Base-by-base conservation (phyloP, 2,113 vertebrate species). In the Nyctereutes procyonoides region DNA sequence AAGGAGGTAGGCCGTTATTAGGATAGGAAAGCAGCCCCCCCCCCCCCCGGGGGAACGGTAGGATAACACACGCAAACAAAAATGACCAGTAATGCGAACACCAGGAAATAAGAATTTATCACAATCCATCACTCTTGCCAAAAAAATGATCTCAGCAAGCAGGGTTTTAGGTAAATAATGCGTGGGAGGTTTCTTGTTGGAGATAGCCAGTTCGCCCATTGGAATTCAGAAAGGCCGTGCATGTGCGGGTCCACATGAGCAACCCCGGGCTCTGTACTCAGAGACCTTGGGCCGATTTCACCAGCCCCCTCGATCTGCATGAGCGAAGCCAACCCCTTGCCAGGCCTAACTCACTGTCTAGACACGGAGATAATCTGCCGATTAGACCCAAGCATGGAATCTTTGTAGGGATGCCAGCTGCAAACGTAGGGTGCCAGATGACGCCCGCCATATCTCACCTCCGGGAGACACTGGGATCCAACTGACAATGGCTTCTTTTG, bases 361-460 rank as follows among this genome's bases (percentile, higher is more conserved):
- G 95, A 94, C 77, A 1, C 0, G 38, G 1, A 65, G 48, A 80
- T 65, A 53, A 53, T 5, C 0, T 1, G 13, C 35, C 1, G 92
- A 74, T 85, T n/a, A 58, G 48, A 60, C 22, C 38, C 38, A 2
- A n/a, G 58, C 1, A 0, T 2, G 14, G 14, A 1, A 0, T 5
- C 83, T 80, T 24, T 84, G 84, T 48, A 8, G 15, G 0, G 0
- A 12, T 0, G 48, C 92, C 88, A 67, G 58, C 11, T 0, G 3
- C 55, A 0, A 0, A 2, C 10, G 0, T 5, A 7, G 32, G 11
- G 4, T 6, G 1, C 58, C 24, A 35, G 14, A 28, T 0, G 1
- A 8, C 0, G 2, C n/a, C 62, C 5, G 8, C 15, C 32, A 0
- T 58, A 3, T 51, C 20, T n/a, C 13, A 28, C 12, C 55, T 74